Evolutionary conservation across 2,888 invertebrate species (phyloP).

Genomic region (Ramazzottius varieornatus): DNA sequence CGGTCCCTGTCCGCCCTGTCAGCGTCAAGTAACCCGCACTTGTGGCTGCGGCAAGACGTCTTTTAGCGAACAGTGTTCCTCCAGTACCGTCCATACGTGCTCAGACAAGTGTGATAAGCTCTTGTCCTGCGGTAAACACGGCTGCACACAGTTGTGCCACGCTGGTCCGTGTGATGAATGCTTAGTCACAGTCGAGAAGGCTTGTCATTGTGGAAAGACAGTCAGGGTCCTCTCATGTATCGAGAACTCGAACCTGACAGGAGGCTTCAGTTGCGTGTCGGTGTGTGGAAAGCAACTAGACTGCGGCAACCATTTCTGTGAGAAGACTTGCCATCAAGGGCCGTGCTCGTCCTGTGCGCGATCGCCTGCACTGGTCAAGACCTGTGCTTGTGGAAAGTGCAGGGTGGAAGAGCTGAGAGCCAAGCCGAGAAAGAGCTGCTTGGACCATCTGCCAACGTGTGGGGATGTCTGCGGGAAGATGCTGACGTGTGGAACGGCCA

Average conservation of each 20-base stretch:
- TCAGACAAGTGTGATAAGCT: constrained; percentile 37
- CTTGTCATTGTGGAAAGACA: constrained; percentile 42
- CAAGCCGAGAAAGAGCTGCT: constrained; percentile 34
- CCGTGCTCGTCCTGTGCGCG: constrained; percentile 36
- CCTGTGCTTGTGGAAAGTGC: constrained; percentile 50
- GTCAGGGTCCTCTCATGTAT: constrained; percentile 36
- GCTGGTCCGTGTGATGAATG: constrained; percentile 48
- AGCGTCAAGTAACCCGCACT: constrained; percentile 36
- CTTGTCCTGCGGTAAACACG: constrained; percentile 49
- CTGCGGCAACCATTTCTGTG: constrained; percentile 37
- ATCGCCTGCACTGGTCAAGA: constrained; percentile 33
- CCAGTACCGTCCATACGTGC: constrained; percentile 24
- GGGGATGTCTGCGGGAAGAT: constrained; percentile 38
- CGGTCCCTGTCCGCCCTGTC: constrained; percentile 73
- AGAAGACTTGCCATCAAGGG: constrained; percentile 38
- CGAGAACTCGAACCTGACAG: constrained; percentile 25
- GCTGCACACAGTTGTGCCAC: constrained; percentile 48
- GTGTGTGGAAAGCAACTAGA: constrained; percentile 15
- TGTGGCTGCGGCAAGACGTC: neutral
- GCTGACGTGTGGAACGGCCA: constrained; percentile 34
- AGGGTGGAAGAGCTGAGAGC: constrained; percentile 19
- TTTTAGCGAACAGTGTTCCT: constrained; percentile 40
- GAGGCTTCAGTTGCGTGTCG: constrained; percentile 24
- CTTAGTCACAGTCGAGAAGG: constrained; percentile 32
- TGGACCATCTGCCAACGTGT: constrained; percentile 56